These are phyloP conservation scores for Drosophila vallismaia DNA, from an alignment of 2,888 invertebrate genomes.

Conservation along the genomic window DNA sequence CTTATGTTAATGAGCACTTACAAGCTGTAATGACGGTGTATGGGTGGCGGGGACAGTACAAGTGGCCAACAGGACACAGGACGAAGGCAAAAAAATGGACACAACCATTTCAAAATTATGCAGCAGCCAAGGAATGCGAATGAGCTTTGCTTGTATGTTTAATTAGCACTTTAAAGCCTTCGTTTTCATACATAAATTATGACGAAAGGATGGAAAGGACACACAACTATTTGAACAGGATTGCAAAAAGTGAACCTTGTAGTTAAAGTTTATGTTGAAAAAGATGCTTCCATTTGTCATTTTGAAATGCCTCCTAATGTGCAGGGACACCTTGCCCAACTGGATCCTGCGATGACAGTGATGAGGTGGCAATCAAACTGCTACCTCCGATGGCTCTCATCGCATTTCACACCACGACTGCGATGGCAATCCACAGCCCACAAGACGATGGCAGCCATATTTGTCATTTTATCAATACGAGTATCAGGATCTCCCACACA, in stretches of 20 bases:
- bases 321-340: neutral
- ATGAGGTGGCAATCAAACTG: conserved; percentile 32
- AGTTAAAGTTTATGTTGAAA: neutral
- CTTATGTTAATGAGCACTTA: conserved; percentile 76
- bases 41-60: conserved; percentile 10
- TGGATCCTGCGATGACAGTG: conserved; percentile 7
- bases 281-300: neutral
- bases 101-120: conserved; percentile 28
- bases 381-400: conserved; percentile 18
- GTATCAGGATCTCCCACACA: conserved; percentile 8
- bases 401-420: conserved; percentile 32
- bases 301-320: neutral
- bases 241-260: too few species aligned
- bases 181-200: conserved; percentile 70
- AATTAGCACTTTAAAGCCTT: conserved; percentile 75
- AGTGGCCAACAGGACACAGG: conserved; percentile 6
- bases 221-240: neutral
- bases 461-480: conserved; percentile 49
- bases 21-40: conserved; percentile 54
- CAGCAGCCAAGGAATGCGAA: conserved; percentile 34
- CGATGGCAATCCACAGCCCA: conserved; percentile 32
- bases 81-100: conserved; percentile 21
- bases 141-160: conserved; percentile 47
- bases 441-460: conserved; percentile 35
- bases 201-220: conserved; percentile 1